phyloP scores from a whole-genome alignment of 2,888 invertebrate species.

The Seira sanloemensis region DNA sequence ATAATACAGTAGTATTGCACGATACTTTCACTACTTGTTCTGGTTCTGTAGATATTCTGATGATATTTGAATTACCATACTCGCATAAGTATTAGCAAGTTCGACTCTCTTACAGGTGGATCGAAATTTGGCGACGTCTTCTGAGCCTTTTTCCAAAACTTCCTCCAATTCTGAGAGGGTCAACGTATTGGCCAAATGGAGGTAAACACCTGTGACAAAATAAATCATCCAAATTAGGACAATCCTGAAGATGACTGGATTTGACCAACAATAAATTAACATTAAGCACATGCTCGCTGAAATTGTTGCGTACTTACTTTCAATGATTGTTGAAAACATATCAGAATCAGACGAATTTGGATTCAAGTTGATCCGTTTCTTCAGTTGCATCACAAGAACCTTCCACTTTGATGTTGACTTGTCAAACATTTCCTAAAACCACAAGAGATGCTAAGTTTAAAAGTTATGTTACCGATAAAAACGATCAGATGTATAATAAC shows the following conservation, averaged over 20 bases:
- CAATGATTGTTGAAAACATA: slow-evolving; percentile 70
- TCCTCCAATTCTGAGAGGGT: slow-evolving; percentile 68
- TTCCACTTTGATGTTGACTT: slow-evolving; percentile 69
- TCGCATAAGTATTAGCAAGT: slow-evolving; percentile 68
- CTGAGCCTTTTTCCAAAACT: slow-evolving; percentile 71
- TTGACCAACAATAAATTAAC: too few relatives aligned
- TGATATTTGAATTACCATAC: slow-evolving; percentile 71
- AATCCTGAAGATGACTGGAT: too few relatives aligned
- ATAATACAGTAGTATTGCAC: too few relatives aligned
- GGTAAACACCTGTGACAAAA: slow-evolving; percentile 69
- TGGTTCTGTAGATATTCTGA: slow-evolving; percentile 66
- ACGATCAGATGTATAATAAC: too few relatives aligned
- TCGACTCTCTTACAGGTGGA: slow-evolving; percentile 70
- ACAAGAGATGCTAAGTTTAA: too few relatives aligned
- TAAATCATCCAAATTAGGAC: too few relatives aligned
- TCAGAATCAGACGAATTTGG: slow-evolving; percentile 66
- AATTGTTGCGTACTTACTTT: slow-evolving; percentile 72
- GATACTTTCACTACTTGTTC: too few relatives aligned
- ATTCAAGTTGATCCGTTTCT: slow-evolving; percentile 67
- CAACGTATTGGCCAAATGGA: slow-evolving; percentile 72
- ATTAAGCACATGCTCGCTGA: too few relatives aligned
- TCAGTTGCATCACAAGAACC: slow-evolving; percentile 67
- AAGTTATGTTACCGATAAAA: too few relatives aligned
- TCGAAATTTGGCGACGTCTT: slow-evolving; percentile 69
- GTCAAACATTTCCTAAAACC: slow-evolving; percentile 71